These are phyloP conservation scores for Capitulum mitella DNA, from an alignment of 2,888 invertebrate species.

Conservation along the genomic window DNA sequence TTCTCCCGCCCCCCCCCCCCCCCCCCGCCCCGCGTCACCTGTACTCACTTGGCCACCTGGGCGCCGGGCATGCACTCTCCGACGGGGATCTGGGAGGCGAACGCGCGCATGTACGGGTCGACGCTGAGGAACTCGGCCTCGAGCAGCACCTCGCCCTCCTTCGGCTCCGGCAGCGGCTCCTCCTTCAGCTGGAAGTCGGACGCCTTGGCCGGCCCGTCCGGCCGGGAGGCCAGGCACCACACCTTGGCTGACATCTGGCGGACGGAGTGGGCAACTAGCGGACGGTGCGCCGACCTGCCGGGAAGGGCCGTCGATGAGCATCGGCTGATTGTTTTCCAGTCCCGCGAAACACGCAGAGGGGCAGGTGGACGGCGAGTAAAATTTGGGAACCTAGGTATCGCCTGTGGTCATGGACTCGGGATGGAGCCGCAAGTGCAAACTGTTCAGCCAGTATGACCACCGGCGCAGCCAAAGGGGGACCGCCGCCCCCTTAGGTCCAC, in stretches of 20 bases:
- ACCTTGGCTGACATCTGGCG: conserved; percentile 6
- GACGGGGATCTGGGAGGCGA: not conserved
- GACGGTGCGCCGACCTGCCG: not conserved
- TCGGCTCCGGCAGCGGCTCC: not conserved
- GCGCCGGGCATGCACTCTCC: not conserved
- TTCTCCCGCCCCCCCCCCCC: too few relatives aligned
- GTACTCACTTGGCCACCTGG: conserved; percentile 10
- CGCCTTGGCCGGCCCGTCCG: conserved; percentile 11
- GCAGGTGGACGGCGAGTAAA: too few relatives aligned
- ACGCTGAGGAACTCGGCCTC: conserved; percentile 26
- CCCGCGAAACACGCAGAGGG: too few relatives aligned
- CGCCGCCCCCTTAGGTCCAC: too few relatives aligned
- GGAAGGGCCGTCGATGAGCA: too few relatives aligned
- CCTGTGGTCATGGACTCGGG: too few relatives aligned
- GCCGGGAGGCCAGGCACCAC: not conserved
- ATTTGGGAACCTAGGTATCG: too few relatives aligned
- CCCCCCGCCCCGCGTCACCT: too few relatives aligned
- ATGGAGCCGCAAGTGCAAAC: too few relatives aligned
- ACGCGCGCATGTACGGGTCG: conserved; percentile 19
- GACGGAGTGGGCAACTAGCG: not conserved
- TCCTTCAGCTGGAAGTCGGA: conserved; percentile 4
- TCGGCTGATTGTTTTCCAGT: too few relatives aligned
- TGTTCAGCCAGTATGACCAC: too few relatives aligned
- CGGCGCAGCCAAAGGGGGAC: too few relatives aligned
- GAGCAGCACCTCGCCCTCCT: not conserved